Conservation (phyloP, 2,113 vertebrate species). For the Tragulus kanchil region DNA sequence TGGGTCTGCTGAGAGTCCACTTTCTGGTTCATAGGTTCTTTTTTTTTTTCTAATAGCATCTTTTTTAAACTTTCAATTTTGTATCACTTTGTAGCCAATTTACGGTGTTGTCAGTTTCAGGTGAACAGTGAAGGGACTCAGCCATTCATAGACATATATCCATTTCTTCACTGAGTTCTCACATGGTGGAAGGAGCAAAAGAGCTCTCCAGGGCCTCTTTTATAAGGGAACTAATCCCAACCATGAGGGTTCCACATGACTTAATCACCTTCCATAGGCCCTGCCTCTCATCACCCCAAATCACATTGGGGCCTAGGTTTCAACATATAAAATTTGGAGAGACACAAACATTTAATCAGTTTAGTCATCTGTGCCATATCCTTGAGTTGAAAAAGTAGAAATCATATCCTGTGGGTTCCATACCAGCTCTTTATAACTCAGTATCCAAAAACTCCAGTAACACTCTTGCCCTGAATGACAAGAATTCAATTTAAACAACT, state of each 20-base stretch:
- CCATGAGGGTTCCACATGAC: not conserved
- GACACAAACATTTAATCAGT: not conserved
- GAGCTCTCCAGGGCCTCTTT: not conserved
- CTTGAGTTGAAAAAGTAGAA: constrained; percentile 38
- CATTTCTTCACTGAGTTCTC: not conserved
- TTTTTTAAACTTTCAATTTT: not conserved
- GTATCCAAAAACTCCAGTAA: not conserved
- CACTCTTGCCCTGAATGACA: not conserved
- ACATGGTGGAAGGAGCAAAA: not conserved
- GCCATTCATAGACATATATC: not conserved
- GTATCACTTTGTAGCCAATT: not conserved
- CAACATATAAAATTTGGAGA: not conserved
- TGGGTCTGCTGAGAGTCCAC: not conserved
- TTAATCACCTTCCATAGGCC: not conserved
- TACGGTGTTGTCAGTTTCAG: not conserved
- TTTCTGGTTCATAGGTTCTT: not conserved
- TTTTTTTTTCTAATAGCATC: not conserved
- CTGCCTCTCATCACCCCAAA: not conserved
- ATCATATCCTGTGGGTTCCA: not conserved
- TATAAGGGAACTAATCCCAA: not conserved
- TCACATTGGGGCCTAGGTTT: not conserved
- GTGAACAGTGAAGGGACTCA: not conserved
- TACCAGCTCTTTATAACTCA: not conserved
- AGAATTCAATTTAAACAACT: constrained; percentile 35
- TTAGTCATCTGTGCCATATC: not conserved